phyloP scores from a whole-genome alignment of 1,140 invertebrate species.

The Coptotermes formosanus region DNA sequence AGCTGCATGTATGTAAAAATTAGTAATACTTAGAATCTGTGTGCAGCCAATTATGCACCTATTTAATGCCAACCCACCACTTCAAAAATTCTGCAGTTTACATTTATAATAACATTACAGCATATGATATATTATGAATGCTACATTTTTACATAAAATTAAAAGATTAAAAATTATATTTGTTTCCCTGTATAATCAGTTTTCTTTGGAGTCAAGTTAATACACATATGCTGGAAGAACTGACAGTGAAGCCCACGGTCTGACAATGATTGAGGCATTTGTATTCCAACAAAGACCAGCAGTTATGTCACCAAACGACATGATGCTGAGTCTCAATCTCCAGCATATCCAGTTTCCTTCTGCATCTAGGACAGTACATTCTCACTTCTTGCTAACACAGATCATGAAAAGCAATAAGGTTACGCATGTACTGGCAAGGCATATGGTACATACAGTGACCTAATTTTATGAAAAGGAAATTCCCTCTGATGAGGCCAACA shows the following conservation, averaged over 20 bases:
- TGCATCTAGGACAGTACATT: no score
- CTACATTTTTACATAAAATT: conserved; percentile 26
- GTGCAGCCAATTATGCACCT: not conserved
- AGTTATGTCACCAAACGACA: no score
- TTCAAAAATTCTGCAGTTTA: conserved; percentile 23
- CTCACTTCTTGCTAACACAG: no score
- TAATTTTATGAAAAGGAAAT: no score
- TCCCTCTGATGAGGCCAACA: no score
- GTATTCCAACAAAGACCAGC: no score
- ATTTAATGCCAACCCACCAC: conserved; percentile 14
- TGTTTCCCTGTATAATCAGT: conserved; percentile 8
- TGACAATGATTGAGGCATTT: not conserved
- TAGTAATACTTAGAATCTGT: not conserved
- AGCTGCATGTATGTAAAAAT: conserved; percentile 21
- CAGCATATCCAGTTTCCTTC: no score
- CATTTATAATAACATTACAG: conserved; percentile 16
- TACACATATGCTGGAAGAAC: conserved; percentile 25
- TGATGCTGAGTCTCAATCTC: no score
- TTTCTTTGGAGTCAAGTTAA: conserved; percentile 23
- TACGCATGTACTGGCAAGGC: no score
- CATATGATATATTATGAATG: not conserved
- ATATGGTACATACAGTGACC: no score
- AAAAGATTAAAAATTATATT: conserved; percentile 29
- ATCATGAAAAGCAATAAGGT: no score
- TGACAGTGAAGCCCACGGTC: conserved; percentile 11